Evolutionary conservation across 2,113 vertebrate genomes (phyloP), one percentile per base, ranked within the genome.

Genomic region (Pica pica): DNA sequence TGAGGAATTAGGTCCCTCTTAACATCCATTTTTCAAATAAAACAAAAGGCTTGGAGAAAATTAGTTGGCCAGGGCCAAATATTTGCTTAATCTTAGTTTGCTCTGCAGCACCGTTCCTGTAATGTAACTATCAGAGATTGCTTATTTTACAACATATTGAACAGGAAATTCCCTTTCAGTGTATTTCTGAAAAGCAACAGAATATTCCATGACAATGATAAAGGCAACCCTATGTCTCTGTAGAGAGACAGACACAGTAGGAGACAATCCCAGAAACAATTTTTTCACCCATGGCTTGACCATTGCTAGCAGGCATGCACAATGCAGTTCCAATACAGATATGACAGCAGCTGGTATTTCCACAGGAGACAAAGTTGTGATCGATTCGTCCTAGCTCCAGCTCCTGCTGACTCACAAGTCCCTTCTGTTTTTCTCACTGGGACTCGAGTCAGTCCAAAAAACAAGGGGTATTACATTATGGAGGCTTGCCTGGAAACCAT

Each of bases 401-500:
- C 87, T 95, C 67, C 93, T 88, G 71, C 71, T 95, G 94, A 96
- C 85, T 97, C 94, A 96, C 50, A 44, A 39, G 55, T 52, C 87
- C 94, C 92, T 90, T 96, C 93, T 96, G 94, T 94, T 85, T 90
- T 88, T 74, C 57, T 90, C 50, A 2, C 78, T 74, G 90, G 79
- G 52, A 42, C 78, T 91, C 37, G 27, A 13, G 2, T 80, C 0
- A 5, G 50, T 93, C 56, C 89, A 52, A 78, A 86, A 90, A 78
- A 57, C 6, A 1, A 78, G 56, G 64, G 60, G 6, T 75, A 63
- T 90, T 83, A 90, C 11, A 3, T 71, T 75, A 56, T 42, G 84
- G 87, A 82, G 70, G 37, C 14, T 80, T 57, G 74, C 21, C 13
- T 57, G 56, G 82, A 77, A 83, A 69, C 63, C 9, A 35, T 30